A percentile compares a stretch with the other conserved stretches of the same genome.
These are phyloP conservation scores for Lagodon rhomboides DNA, from an alignment of 2,797 vertebrate species.

Conservation along the genomic window DNA sequence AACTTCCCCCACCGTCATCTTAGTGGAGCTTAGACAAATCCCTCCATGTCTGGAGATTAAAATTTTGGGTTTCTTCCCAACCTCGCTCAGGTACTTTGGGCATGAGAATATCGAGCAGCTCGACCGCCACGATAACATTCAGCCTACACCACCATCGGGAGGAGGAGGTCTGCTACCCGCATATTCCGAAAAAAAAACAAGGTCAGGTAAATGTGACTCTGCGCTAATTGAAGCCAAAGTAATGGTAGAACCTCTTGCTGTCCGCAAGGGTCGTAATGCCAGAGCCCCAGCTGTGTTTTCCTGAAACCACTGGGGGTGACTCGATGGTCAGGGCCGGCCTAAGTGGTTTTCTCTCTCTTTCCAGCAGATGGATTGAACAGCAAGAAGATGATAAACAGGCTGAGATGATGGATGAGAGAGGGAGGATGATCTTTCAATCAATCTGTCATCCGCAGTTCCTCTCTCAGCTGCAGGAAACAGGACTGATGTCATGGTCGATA, in stretches of 20 bases:
- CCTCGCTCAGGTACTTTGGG: conserved; percentile 28
- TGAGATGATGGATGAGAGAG: conserved; percentile 62
- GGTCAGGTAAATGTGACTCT: conserved; percentile 34
- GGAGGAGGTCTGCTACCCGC: conserved; percentile 4
- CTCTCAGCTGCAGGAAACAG: conserved; percentile 64
- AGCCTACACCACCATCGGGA: conserved; percentile 5
- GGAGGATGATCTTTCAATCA: conserved; percentile 77
- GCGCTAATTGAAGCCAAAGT: conserved; percentile 10
- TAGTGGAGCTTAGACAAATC: conserved; percentile 48
- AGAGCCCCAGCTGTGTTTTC: conserved; percentile 29
- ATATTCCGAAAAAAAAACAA: conserved; percentile 24
- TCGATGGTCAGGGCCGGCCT: conserved; percentile 46
- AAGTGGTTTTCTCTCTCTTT: conserved; percentile 48
- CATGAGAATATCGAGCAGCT: conserved; percentile 44
- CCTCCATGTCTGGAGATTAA: conserved; percentile 40
- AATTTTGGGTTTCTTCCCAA: conserved; percentile 30
- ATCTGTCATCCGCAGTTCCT: conserved; percentile 78
- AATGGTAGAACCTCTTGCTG: conserved; percentile 10
- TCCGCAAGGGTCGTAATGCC: background rate
- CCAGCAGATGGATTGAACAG: conserved; percentile 51
- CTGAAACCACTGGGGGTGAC: conserved; percentile 38
- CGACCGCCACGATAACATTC: conserved; percentile 7
- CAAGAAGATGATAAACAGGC: conserved; percentile 61
- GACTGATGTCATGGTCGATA: conserved; percentile 74
- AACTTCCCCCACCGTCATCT: conserved; percentile 26